These are phyloP conservation scores for Physocephala rufipes DNA, from an alignment of 2,888 invertebrate genomes.

Conservation along the genomic window DNA sequence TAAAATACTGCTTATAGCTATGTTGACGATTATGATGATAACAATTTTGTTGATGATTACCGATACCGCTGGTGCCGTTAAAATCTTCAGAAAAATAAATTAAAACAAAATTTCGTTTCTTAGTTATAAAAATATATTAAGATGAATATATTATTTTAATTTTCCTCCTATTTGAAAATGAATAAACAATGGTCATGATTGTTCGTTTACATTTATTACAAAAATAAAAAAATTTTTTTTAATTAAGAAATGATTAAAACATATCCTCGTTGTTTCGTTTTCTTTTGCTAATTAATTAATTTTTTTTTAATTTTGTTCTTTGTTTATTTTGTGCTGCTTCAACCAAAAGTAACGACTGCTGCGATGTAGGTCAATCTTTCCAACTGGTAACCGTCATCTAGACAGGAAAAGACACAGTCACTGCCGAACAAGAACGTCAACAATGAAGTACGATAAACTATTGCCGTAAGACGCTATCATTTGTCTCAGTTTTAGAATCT, in stretches of 20 bases:
- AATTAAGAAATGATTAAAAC: neutral
- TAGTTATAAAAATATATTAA: too few species aligned
- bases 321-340: neutral
- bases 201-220: neutral
- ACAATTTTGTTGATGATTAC: too few species aligned
- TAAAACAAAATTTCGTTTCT: too few species aligned
- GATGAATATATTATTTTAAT: too few species aligned
- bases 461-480: neutral
- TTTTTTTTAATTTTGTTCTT: neutral
- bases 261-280: too few species aligned
- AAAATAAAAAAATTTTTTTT: neutral
- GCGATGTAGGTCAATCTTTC: slow-evolving; percentile 30
- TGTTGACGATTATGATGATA: too few species aligned
- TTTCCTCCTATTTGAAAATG: too few species aligned
- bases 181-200: too few species aligned
- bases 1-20: too few species aligned
- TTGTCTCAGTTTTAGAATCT: slow-evolving; percentile 17
- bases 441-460: neutral
- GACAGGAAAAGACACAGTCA: neutral
- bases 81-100: too few species aligned
- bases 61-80: too few species aligned
- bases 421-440: neutral
- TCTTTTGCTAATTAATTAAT: too few species aligned
- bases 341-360: neutral
- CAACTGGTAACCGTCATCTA: neutral